Evolutionary conservation across 2,888 invertebrate species (phyloP), one percentile per base, ranked within the genome.

Genomic region (Leptinotarsa peninsularis): DNA sequence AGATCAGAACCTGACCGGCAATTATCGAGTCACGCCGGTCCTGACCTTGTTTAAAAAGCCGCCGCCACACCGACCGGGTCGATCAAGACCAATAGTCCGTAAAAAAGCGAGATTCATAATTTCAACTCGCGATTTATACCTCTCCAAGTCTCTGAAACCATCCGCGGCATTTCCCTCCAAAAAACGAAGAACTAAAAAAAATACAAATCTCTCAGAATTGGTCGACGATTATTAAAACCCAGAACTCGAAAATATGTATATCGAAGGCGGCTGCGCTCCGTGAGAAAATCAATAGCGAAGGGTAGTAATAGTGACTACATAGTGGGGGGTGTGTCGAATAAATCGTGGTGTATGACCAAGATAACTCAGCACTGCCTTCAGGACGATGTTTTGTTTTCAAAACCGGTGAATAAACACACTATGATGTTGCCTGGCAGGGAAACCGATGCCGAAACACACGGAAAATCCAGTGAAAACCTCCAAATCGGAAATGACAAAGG

Each of bases 261-360:
- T 67, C 67, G 58, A 68, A 75, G 79, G 86, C 86, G 87, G 71
- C 87, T 87, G 88, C 88, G 88, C 87, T 83, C 82, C 82, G 78
- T 73, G 66, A 75, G 58, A 79, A 78, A 85, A 88, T 88, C 88
- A 88, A 88, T 87, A 87, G 83, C 83, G 68, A 79, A 79, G 76
- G 81, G 81, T 81, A 75, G 78, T 76, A 76, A 75, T 76, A 69
- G 73, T 68, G 76, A 82, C 81, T 82, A 81, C 77, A 81, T 82
- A 84, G 85, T 86, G 87, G 87, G 87, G 63, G 86, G 87, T 86
- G 86, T 85, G 86, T 85, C 84, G 81, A 81, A 80, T 78, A 73
- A 71, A 73, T 76, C 69, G 69, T 27, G 43, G 60, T 60, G 49
- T 58, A 70, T 58, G 70, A 70, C 70, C 58, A 58, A 70, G 70